A percentile compares a stretch with the other conserved stretches of the same genome.
Conservation (phyloP, 2,113 vertebrate genomes). For the Ictalurus punctatus region DNA sequence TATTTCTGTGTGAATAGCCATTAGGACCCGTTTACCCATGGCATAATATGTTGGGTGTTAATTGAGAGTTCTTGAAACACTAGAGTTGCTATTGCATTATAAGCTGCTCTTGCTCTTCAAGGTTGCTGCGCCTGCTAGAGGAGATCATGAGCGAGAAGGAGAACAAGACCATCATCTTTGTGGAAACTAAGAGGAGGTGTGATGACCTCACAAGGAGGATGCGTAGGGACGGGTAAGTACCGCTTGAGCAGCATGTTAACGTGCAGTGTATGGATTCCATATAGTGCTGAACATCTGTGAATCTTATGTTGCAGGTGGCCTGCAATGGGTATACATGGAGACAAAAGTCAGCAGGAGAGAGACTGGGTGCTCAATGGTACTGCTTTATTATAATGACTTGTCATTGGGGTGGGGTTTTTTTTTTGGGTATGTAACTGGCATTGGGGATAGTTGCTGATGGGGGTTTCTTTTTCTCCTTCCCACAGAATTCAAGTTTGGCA, state of each 20-base stretch:
- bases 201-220: conserved; percentile 97
- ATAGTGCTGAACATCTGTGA: neutral
- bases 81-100: neutral
- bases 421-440: neutral
- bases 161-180: conserved; percentile 99
- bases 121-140: conserved; percentile 93
- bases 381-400: neutral
- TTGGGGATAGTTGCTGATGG: neutral
- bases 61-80: neutral
- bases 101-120: conserved; percentile 45
- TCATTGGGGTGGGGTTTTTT: too few relatives aligned
- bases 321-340: conserved; percentile 99
- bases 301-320: conserved; percentile 76
- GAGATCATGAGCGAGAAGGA: conserved; percentile 99
- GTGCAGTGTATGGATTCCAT: neutral
- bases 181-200: conserved; percentile 95
- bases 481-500: conserved; percentile 96
- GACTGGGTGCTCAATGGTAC: conserved; percentile 99
- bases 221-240: conserved; percentile 91
- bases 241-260: fast-evolving
- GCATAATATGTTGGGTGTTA: neutral
- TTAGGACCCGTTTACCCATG: neutral
- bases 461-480: conserved; percentile 23
- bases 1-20: neutral
- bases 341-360: conserved; percentile 98